Conservation (phyloP, 2,113 vertebrate species). For the Choloepus hoffmanni region DNA sequence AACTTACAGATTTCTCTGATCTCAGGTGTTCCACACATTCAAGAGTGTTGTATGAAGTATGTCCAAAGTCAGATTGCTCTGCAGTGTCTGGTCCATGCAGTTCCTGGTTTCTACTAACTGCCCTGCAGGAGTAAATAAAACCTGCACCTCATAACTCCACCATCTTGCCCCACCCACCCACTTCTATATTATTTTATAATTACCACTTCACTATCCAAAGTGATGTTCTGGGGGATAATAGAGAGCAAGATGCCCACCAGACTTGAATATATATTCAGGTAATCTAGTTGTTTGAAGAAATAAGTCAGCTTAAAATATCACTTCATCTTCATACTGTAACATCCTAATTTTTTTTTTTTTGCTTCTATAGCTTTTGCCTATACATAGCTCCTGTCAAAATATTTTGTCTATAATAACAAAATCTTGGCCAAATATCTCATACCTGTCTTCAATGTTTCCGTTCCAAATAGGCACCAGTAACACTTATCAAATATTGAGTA, state of each 20-base stretch:
- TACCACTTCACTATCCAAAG: background rate
- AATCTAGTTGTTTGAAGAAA: background rate
- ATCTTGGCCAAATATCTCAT: constrained; percentile 52
- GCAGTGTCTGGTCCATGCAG: too few relatives aligned
- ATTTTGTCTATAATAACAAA: constrained; percentile 60
- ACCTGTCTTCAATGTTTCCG: constrained; percentile 58
- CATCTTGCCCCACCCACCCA: too few relatives aligned
- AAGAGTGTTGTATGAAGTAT: too few relatives aligned
- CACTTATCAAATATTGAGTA: constrained; percentile 76
- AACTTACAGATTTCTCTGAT: too few relatives aligned
- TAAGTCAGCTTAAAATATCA: background rate
- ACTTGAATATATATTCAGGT: background rate
- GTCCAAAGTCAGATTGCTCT: too few relatives aligned
- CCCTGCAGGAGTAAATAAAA: too few relatives aligned
- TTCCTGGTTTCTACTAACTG: too few relatives aligned
- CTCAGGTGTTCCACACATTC: too few relatives aligned
- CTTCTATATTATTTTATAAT: background rate
- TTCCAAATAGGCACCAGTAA: constrained; percentile 62
- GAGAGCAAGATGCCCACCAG: background rate
- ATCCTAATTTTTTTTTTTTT: background rate
- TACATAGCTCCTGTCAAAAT: constrained; percentile 68
- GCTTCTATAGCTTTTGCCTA: background rate
- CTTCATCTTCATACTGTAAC: background rate
- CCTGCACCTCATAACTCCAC: too few relatives aligned
- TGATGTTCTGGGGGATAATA: background rate